Base-by-base conservation (phyloP, 1,140 invertebrate species). In the Matsumurasca onukii region DNA sequence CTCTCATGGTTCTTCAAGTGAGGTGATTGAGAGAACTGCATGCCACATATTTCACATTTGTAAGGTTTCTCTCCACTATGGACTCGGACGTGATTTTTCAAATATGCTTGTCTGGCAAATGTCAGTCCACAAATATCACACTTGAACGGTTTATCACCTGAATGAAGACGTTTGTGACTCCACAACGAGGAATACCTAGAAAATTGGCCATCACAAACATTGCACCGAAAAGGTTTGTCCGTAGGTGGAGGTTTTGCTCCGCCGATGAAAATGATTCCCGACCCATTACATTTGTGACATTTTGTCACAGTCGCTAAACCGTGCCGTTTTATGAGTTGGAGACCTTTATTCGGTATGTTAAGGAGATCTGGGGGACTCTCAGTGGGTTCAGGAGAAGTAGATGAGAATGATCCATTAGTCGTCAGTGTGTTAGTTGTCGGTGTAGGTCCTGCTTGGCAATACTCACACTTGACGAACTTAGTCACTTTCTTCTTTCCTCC, bases 61-160 rank as follows among this genome's bases (percentile, higher is more conserved):
- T 93, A 95, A 1, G 92, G 92, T 75, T 93, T 92, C 77, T 93
- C 91, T 34, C 83, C 83, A 12, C 82, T 84, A 74, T 95, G 92
- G 74, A 94, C 91, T 66, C 92, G 84, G 34, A 90, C 90, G 78
- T 95, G 92, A 78, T 98, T 98, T 78, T 97, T 96, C 59, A 97
- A 84, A 81, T 93, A 93, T 9, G 92, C 91, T 49, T 91, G 91
- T 79, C 92, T 92, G 27, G 95, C 95, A 81, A 98, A 98, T 68
- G 93, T 92, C 76, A 97, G 87, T 27, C 92, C 93, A 81, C 95
- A 98, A 45, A 94, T 91, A 73, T 93, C 91, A 81, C 95, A 98
- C 78, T 93, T 93, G 77, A 94, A 93, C 72, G 92, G 92, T 80
- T 94, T 94, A 78, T 94, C 92, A 29, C 92, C 92, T 64, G 91